A percentile compares a stretch with the other conserved stretches of the same genome.
Conservation (phyloP, 2,113 vertebrate genomes). For the Neodon shergylaensis region DNA sequence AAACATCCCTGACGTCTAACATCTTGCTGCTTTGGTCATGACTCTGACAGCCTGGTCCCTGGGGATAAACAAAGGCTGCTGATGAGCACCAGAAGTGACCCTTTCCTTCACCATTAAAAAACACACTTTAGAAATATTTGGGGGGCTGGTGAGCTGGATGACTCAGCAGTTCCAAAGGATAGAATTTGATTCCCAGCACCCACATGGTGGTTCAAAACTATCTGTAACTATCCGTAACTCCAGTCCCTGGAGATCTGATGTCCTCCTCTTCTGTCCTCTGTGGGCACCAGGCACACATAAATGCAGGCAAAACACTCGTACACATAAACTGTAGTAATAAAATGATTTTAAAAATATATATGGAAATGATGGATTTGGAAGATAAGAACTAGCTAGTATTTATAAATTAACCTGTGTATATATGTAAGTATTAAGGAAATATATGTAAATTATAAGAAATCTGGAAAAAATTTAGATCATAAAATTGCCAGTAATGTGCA, state of each 20-base stretch:
- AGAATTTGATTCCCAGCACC: not conserved
- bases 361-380: not conserved
- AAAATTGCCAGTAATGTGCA: not conserved
- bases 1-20: not conserved
- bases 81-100: not conserved
- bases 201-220: not conserved
- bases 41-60: not conserved
- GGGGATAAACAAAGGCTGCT: not conserved
- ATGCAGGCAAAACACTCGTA: not conserved
- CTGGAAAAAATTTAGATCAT: not conserved
- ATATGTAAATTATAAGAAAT: slow-evolving; percentile 15
- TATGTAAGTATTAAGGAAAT: not conserved
- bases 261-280: not conserved
- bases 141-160: not conserved
- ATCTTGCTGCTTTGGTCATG: not conserved
- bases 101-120: not conserved
- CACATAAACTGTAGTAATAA: not conserved
- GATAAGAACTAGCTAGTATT: not conserved
- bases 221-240: not conserved
- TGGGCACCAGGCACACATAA: not conserved
- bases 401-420: slow-evolving; percentile 8
- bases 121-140: not conserved
- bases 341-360: not conserved
- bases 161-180: not conserved
- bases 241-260: not conserved